Conservation (phyloP, 2,888 invertebrate species). For the Apotomis turbidana region DNA sequence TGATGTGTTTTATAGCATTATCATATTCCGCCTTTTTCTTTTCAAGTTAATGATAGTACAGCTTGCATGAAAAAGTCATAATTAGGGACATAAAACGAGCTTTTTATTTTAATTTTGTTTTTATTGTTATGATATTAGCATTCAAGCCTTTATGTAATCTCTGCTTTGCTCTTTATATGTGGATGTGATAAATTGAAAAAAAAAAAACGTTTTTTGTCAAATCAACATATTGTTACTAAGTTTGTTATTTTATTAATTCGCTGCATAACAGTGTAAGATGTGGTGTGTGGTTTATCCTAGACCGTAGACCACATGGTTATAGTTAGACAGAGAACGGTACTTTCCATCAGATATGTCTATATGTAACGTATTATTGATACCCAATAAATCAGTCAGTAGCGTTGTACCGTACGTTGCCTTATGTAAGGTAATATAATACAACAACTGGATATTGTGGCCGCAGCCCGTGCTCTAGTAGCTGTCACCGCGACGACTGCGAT, state of each 20-base stretch:
- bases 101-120: conserved; percentile 7
- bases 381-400: not conserved
- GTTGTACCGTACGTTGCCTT: not conserved
- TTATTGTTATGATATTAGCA: not conserved
- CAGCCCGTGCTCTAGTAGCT: conserved; percentile 47
- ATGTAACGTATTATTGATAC: not conserved
- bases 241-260: not conserved
- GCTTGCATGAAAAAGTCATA: conserved; percentile 6
- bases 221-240: not conserved
- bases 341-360: not conserved
- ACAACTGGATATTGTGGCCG: conserved; percentile 44
- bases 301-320: not conserved
- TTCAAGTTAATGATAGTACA: conserved; percentile 37
- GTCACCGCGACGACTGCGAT: conserved; percentile 52
- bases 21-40: conserved; percentile 48
- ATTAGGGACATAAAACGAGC: conserved; percentile 3
- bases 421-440: not conserved
- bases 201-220: no score
- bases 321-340: not conserved
- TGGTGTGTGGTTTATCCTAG: not conserved
- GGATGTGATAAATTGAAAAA: not conserved
- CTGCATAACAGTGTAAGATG: not conserved
- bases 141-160: not conserved
- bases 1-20: conserved; percentile 69
- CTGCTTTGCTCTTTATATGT: not conserved